Evolutionary conservation across 2,888 invertebrate genomes (phyloP).

Genomic region (Agrypnus murinus): DNA sequence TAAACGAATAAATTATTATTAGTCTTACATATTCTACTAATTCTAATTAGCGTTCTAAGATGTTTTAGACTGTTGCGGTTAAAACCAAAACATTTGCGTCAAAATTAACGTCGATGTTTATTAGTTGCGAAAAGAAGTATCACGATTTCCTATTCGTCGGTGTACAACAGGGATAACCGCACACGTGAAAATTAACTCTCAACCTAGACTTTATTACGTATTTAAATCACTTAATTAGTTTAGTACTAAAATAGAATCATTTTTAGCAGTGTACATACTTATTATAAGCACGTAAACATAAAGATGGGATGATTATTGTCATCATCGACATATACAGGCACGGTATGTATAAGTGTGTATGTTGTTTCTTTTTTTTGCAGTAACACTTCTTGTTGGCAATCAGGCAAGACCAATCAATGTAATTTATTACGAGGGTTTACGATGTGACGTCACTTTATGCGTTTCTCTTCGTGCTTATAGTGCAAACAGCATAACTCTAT

Average conservation of each 20-base stretch:
- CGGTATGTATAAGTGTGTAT: too few species aligned
- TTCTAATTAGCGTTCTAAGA: too few species aligned
- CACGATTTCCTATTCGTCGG: not conserved
- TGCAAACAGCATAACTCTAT: slow-evolving; percentile 61
- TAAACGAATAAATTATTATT: not conserved
- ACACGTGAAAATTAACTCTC: not conserved
- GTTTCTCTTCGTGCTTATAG: slow-evolving; percentile 64
- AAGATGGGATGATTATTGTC: slow-evolving; percentile 41
- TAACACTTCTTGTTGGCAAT: slow-evolving; percentile 60
- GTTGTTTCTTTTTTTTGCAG: slow-evolving; percentile 37
- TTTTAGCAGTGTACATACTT: not conserved
- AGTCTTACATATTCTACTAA: not conserved
- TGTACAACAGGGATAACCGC: slow-evolving; percentile 11
- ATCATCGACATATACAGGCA: slow-evolving; percentile 35
- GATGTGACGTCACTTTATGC: slow-evolving; percentile 67
- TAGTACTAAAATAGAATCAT: not conserved
- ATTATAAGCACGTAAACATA: slow-evolving; percentile 25
- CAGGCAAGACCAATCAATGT: slow-evolving; percentile 67
- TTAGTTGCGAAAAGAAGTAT: not conserved
- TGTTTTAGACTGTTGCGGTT: slow-evolving; percentile 2
- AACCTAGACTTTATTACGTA: not conserved
- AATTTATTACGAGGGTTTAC: slow-evolving; percentile 67
- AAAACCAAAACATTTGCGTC: slow-evolving; percentile 1
- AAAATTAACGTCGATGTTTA: slow-evolving; percentile 1
- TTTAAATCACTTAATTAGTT: slow-evolving; percentile 16